These are phyloP conservation scores for Drosophila aff. DNA, from an alignment of 1,140 invertebrate species.

Conservation along the genomic window DNA sequence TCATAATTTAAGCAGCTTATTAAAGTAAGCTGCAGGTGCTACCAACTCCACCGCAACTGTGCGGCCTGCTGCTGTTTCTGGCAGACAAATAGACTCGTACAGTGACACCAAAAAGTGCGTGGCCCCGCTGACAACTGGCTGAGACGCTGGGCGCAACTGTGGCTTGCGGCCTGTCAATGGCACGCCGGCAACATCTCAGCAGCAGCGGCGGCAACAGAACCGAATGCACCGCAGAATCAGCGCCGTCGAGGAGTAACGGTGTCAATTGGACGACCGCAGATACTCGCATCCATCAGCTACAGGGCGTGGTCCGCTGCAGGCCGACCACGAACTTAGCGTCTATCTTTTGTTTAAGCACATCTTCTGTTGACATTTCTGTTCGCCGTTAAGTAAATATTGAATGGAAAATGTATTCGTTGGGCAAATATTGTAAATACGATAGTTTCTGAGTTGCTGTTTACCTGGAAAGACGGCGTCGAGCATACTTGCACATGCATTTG, in stretches of 20 bases:
- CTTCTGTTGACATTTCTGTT: constrained; percentile 69
- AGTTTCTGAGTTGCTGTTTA: constrained; percentile 67
- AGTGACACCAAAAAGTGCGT: constrained; percentile 81
- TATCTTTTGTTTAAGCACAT: constrained; percentile 75
- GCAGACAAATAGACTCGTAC: constrained; percentile 74
- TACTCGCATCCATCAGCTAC: constrained; percentile 59
- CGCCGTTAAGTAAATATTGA: constrained; percentile 79
- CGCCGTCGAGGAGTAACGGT: constrained; percentile 47
- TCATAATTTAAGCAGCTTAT: background rate
- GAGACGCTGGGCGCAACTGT: constrained; percentile 52
- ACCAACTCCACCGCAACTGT: background rate
- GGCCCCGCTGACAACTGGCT: constrained; percentile 56
- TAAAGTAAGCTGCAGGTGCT: background rate
- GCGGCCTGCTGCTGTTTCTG: constrained; percentile 30
- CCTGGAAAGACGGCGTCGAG: constrained; percentile 29
- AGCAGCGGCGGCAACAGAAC: constrained; percentile 30
- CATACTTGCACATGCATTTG: constrained; percentile 66
- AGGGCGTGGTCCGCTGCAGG: constrained; percentile 58
- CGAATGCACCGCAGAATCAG: constrained; percentile 48
- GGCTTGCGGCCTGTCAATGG: constrained; percentile 50
- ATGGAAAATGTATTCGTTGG: constrained; percentile 75
- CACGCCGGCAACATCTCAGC: constrained; percentile 39
- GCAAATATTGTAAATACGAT: constrained; percentile 82
- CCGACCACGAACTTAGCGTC: constrained; percentile 49
- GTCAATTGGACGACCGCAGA: constrained; percentile 60